Base-by-base conservation (phyloP, 2,113 vertebrate species). In the Abramis brama region DNA sequence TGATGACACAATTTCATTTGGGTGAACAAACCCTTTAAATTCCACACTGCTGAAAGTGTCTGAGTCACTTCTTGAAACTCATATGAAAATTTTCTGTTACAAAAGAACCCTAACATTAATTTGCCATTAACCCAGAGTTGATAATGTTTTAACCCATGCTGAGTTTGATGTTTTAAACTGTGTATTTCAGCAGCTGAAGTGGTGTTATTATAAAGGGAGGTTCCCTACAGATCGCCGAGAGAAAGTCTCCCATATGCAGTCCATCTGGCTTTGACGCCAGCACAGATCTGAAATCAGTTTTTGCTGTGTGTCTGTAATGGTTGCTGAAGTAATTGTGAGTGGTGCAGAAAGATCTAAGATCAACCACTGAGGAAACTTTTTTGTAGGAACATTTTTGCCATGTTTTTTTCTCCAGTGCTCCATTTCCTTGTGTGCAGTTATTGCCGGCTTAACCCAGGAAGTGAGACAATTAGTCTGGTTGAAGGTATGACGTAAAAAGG, bases 161-260 rank as follows among this genome's bases (percentile, higher is more conserved):
- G n/a, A 45, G 60, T 59, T 78, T 36, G 21, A 75, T 73, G 57
- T 80, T 36, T 78, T 77, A 47, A 75, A 76, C 60, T 77, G 15
- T 60, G 15, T 45, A 52, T 86, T 79, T 84, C 86, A 82, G 70
- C 80, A 85, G 78, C 50, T 83, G 75, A 55, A 60, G 81, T 81
- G 43, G 25, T 86, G 70, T 87, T 89, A 45, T 83, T 87, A 55
- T 82, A 86, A 86, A 78, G 78, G 87, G 87, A 66, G 82, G n/a
- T 45, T 87, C 88, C 85, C 43, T 25, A 11, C 19, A 8, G 45
- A 82, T 52, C 2, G 43, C 17, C 45, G 64, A 79, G 15, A 82
- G 23, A 79, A 52, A 71, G 50, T 39, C n/a, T 52, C 25, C 59
- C 71, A 83, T 79, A 83, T 89, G 79, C 52, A 62, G 25, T 87